These are phyloP conservation scores for Microhierax caerulescens DNA, from an alignment of 2,797 vertebrate species.

Conservation along the genomic window DNA sequence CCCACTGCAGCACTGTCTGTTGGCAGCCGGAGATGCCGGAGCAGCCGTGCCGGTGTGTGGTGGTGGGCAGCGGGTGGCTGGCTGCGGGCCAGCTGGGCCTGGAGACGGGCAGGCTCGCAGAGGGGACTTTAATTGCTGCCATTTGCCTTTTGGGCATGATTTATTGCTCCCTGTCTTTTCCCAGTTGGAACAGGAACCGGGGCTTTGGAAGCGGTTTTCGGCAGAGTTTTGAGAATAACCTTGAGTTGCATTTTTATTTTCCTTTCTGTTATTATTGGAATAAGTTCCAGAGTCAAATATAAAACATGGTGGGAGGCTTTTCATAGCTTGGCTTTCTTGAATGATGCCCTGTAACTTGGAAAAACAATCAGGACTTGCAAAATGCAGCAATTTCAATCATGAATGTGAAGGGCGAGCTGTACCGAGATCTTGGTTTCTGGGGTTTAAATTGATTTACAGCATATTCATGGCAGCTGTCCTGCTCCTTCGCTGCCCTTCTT, in stretches of 20 bases:
- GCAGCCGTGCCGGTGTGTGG: neutral
- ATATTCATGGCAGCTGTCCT: neutral
- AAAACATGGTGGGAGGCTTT: neutral
- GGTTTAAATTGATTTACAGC: neutral
- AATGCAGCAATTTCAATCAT: neutral
- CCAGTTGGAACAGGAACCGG: neutral
- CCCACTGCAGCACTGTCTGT: neutral
- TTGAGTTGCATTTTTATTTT: neutral
- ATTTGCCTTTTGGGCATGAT: neutral
- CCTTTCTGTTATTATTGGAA: neutral
- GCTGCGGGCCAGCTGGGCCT: neutral
- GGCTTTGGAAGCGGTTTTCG: neutral
- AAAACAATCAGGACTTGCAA: neutral
- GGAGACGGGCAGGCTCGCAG: neutral
- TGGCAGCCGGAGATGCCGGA: rapidly evolving
- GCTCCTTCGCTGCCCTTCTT: neutral
- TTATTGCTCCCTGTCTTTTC: neutral
- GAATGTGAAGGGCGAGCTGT: neutral
- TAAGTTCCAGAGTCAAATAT: neutral
- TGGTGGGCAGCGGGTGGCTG: neutral
- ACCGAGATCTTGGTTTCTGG: neutral
- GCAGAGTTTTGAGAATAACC: neutral
- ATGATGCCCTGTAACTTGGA: neutral
- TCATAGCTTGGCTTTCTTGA: neutral
- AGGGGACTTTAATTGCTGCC: neutral